These are phyloP conservation scores for Hippocampus barbouri DNA, from an alignment of 2,113 vertebrate genomes.

Conservation along the genomic window DNA sequence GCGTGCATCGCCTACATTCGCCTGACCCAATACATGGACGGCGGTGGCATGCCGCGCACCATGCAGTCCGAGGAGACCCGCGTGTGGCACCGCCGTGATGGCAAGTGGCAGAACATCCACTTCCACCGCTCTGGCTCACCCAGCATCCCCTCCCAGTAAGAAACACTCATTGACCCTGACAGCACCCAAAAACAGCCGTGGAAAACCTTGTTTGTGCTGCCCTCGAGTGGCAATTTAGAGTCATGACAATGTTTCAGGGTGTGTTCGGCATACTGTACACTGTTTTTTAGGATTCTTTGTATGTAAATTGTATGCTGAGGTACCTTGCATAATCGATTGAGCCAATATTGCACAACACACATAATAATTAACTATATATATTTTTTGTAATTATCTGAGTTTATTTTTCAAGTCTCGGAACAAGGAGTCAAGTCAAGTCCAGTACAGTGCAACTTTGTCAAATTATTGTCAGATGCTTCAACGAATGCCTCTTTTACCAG, in stretches of 20 bases:
- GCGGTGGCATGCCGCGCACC: conserved; percentile 86
- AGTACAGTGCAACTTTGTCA: no score
- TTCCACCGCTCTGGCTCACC: conserved; percentile 96
- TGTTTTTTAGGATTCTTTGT: background rate
- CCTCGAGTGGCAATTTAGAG: background rate
- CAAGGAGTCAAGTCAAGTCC: no score
- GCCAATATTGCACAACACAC: no score
- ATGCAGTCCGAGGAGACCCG: conserved; percentile 97
- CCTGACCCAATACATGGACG: conserved; percentile 94
- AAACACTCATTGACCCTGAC: conserved; percentile 12
- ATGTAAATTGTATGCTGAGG: no score
- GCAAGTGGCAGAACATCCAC: conserved; percentile 98
- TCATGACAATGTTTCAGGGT: background rate
- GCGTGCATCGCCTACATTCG: conserved; percentile 95
- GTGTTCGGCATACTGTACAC: no score
- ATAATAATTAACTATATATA: no score
- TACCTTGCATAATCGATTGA: no score
- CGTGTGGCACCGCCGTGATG: conserved; percentile 95
- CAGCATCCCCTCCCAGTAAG: conserved; percentile 90
- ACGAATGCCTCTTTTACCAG: no score
- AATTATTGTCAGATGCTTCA: no score
- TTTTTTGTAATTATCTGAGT: no score
- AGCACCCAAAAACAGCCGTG: background rate
- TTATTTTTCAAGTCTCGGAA: no score
- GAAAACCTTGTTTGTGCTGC: background rate